phyloP scores from a whole-genome alignment of 53 echinoderm and acorn worm genomes.

The Apostichopus leukothele region DNA sequence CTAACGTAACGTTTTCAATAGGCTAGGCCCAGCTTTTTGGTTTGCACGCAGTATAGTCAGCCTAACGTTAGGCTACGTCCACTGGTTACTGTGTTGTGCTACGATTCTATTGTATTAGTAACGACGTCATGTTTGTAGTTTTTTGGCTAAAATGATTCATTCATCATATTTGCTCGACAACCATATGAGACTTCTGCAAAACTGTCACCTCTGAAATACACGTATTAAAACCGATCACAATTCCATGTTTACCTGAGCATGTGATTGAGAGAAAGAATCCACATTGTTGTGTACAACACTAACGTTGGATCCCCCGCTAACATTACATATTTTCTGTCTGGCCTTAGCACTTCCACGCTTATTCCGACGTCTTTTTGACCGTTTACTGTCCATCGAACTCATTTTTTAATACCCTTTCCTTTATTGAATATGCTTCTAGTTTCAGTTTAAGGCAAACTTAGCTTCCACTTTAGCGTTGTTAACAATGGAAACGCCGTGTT shows the following conservation, averaged over 20 bases:
- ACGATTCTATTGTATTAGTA: not conserved
- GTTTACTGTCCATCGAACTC: constrained; percentile 94
- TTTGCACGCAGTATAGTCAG: no score
- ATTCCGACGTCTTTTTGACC: constrained; percentile 87
- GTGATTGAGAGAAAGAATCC: constrained; percentile 21
- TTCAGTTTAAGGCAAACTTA: not conserved
- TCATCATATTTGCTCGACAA: not conserved
- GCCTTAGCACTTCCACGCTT: constrained; percentile 85
- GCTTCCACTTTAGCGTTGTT: not conserved
- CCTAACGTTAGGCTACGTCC: no score
- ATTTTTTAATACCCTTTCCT: constrained; percentile 51
- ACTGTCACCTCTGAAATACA: not conserved
- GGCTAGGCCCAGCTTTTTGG: no score
- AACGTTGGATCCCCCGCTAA: constrained; percentile 23
- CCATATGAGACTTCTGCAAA: not conserved
- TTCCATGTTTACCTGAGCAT: constrained; percentile 29
- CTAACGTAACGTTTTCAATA: no score
- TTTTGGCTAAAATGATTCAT: not conserved
- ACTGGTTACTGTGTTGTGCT: no score
- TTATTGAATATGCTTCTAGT: not conserved
- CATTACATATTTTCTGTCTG: constrained; percentile 50
- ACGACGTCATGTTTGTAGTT: not conserved
- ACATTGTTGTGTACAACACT: constrained; percentile 18
- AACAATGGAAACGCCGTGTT: not conserved
- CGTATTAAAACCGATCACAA: not conserved